Evolutionary conservation across 2,113 vertebrate genomes (phyloP).

Genomic region (Cichladusa arquata): DNA sequence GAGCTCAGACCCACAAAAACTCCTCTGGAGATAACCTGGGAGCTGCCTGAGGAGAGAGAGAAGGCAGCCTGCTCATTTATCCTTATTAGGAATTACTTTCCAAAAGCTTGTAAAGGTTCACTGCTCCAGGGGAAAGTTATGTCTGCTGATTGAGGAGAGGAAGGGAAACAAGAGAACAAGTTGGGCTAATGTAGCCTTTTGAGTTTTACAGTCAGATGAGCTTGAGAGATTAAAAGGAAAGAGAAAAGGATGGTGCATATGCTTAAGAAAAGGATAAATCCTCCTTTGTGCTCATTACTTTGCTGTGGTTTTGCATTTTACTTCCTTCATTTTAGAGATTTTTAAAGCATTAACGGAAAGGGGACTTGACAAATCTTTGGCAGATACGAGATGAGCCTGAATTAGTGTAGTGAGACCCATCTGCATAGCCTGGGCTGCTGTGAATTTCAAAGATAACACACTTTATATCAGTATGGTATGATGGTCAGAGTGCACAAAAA

Average conservation of each 20-base stretch:
- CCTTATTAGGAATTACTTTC: constrained; percentile 5
- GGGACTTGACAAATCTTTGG: background rate
- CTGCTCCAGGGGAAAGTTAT: background rate
- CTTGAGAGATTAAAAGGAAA: background rate
- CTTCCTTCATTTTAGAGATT: background rate
- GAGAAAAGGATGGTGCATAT: background rate
- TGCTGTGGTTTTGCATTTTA: background rate
- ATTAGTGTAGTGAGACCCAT: background rate
- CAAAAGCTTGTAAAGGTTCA: background rate
- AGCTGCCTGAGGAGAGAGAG: background rate
- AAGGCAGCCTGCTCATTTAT: background rate
- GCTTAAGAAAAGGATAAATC: background rate
- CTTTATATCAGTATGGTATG: background rate
- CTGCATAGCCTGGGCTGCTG: background rate
- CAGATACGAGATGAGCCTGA: background rate
- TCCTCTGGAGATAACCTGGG: background rate
- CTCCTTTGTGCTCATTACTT: background rate
- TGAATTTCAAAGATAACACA: background rate
- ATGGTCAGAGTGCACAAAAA: background rate
- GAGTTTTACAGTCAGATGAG: background rate
- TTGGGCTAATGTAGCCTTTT: background rate
- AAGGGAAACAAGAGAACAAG: background rate
- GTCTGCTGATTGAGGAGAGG: background rate
- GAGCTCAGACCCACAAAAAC: background rate
- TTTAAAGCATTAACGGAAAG: background rate